phyloP scores from a whole-genome alignment of 1,140 invertebrate genomes.

The Drosophila parabipectinata region DNA sequence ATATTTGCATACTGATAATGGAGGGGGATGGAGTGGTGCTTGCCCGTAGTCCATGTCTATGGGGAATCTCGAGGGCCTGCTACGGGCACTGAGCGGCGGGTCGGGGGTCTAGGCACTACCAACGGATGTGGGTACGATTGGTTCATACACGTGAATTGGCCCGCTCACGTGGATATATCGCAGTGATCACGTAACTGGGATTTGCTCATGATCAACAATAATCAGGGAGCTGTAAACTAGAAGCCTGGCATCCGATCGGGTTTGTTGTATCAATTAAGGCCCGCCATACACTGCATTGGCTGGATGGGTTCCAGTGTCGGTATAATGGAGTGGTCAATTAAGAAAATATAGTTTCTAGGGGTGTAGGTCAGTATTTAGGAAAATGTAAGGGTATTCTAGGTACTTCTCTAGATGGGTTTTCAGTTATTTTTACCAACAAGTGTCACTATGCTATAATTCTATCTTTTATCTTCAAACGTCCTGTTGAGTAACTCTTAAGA shows the following conservation, averaged over 20 bases:
- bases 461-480: too few relatives aligned
- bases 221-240: conserved; percentile 18
- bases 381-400: too few relatives aligned
- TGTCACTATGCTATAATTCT: too few relatives aligned
- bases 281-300: neutral
- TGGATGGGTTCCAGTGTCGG: too few relatives aligned
- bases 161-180: conserved; percentile 55
- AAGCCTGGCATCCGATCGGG: neutral
- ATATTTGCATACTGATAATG: conserved; percentile 44
- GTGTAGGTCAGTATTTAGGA: conserved; percentile 14
- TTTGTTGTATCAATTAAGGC: neutral
- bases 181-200: conserved; percentile 48
- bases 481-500: too few relatives aligned
- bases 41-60: conserved; percentile 4
- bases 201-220: conserved; percentile 38
- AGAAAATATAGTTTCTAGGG: too few relatives aligned
- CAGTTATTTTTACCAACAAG: too few relatives aligned
- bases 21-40: neutral
- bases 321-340: neutral
- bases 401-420: too few relatives aligned
- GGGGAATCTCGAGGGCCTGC: neutral
- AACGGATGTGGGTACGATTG: conserved; percentile 39
- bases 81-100: too few relatives aligned
- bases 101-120: conserved; percentile 14
- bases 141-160: conserved; percentile 51